Percentiles rank a stretch among this genome's conserved stretches.
Conservation (phyloP, 2,888 invertebrate genomes). For the Pasiphila rectangulata region DNA sequence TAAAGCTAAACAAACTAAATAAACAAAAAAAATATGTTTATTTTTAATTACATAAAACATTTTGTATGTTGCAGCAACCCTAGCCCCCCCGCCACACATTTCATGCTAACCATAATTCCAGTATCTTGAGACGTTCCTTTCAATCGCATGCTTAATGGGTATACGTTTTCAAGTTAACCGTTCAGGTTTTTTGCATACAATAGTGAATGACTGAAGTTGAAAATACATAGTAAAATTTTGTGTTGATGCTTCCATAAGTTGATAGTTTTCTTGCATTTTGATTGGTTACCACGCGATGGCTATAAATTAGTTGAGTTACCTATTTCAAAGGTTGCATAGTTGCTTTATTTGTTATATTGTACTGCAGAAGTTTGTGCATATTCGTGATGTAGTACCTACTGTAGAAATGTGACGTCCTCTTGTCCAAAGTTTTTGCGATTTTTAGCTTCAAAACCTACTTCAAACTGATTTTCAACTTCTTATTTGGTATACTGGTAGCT, state of each 20-base stretch:
- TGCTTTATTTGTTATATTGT: not conserved
- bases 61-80: too few relatives aligned
- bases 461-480: too few relatives aligned
- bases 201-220: conserved; percentile 14
- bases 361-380: too few relatives aligned
- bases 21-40: too few relatives aligned
- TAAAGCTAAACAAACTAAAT: too few relatives aligned
- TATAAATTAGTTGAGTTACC: conserved; percentile 1
- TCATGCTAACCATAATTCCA: conserved; percentile 27
- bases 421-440: too few relatives aligned
- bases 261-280: conserved; percentile 5
- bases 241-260: conserved; percentile 13
- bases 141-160: conserved; percentile 24
- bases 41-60: too few relatives aligned
- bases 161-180: conserved; percentile 20
- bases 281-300: conserved; percentile 7
- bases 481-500: too few relatives aligned
- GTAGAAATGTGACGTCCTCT: too few relatives aligned
- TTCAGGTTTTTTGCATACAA: conserved; percentile 18
- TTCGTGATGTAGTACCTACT: too few relatives aligned
- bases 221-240: conserved; percentile 6
- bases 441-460: too few relatives aligned
- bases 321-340: not conserved
- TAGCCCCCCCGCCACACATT: conserved; percentile 24
- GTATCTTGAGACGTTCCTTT: conserved; percentile 35